These are phyloP conservation scores for Euplexia lucipara DNA, from an alignment of 2,888 invertebrate species.

Conservation along the genomic window DNA sequence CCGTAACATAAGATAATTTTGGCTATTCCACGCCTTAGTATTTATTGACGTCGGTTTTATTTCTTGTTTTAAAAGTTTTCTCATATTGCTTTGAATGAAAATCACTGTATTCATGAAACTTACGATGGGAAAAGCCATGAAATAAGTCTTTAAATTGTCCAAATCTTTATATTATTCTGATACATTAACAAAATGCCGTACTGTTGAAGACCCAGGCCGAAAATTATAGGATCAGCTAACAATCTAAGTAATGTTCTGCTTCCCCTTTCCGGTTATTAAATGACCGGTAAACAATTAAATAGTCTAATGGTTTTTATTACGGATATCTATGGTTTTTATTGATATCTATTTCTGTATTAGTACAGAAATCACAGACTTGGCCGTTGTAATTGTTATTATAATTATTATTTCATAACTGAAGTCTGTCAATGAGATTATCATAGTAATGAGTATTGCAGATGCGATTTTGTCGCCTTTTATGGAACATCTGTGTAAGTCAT, in stretches of 20 bases:
- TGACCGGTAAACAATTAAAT: conserved; percentile 13
- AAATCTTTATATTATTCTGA: not conserved
- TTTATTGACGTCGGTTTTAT: no score
- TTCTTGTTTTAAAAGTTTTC: no score
- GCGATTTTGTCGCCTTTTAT: not conserved
- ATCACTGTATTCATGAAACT: not conserved
- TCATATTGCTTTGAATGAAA: no score
- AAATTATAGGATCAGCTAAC: not conserved
- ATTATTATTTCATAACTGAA: not conserved
- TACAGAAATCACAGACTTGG: not conserved
- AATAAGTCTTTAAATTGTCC: not conserved
- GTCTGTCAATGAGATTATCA: not conserved
- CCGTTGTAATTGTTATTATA: not conserved
- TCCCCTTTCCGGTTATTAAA: conserved; percentile 8
- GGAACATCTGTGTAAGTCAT: not conserved
- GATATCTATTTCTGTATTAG: not conserved
- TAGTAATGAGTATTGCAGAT: conserved; percentile 10
- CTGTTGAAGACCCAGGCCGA: not conserved
- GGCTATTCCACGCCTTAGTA: no score
- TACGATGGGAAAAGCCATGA: not conserved
- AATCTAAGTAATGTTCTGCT: not conserved
- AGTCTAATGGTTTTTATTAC: not conserved
- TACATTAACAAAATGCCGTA: not conserved
- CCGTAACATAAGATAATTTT: no score
- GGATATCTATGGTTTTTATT: no score